Evolutionary conservation across 2,797 vertebrate genomes (phyloP).

Genomic region (Rousettus madagascariensis): DNA sequence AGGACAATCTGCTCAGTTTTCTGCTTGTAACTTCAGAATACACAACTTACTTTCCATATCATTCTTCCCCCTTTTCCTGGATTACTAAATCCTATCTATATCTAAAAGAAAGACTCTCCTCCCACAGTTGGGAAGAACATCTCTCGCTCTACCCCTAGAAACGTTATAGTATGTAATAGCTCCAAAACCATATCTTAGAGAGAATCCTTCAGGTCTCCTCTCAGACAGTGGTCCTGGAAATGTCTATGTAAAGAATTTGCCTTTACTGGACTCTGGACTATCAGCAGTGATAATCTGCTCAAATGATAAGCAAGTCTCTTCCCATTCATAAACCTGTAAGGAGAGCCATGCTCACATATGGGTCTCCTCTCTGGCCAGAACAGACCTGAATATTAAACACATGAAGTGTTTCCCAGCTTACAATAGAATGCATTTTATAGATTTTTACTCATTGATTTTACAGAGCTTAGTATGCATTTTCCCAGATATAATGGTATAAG

Average conservation of each 20-base stretch:
- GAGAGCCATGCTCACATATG: neutral
- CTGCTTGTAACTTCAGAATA: neutral
- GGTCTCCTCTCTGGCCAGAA: neutral
- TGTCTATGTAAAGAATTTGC: neutral
- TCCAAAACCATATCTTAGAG: neutral
- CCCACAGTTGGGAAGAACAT: neutral
- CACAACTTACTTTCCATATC: neutral
- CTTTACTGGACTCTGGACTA: neutral
- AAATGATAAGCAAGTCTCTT: neutral
- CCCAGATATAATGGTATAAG: neutral
- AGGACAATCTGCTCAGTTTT: neutral
- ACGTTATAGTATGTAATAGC: neutral
- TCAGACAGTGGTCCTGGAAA: neutral
- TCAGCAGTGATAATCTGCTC: neutral
- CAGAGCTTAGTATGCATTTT: neutral
- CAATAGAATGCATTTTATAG: neutral
- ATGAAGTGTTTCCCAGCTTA: neutral
- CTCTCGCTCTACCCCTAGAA: accelerated
- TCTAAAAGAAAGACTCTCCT: neutral
- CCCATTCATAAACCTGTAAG: neutral
- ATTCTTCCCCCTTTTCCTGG: accelerated
- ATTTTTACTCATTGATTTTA: neutral
- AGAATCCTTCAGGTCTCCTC: neutral
- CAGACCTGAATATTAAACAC: neutral
- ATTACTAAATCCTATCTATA: neutral